Conservation (phyloP, 2,113 vertebrate genomes). For the Apeltes quadracus region DNA sequence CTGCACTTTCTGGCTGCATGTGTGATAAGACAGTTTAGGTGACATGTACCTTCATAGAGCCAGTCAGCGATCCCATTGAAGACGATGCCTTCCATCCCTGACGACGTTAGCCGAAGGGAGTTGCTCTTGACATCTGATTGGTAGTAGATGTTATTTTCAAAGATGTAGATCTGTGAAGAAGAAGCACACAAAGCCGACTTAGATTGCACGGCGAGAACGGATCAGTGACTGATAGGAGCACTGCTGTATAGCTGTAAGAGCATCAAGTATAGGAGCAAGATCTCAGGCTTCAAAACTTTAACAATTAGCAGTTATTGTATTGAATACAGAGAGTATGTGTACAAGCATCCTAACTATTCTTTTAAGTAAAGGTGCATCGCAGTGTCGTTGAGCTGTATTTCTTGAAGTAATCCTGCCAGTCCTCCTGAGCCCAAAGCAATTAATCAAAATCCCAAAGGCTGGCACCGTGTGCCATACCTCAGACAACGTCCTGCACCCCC, state of each 20-base stretch:
- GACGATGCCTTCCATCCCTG: constrained; percentile 92
- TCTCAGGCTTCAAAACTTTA: neutral
- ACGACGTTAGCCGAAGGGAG: constrained; percentile 93
- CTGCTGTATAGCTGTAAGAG: neutral
- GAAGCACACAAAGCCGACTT: constrained; percentile 8
- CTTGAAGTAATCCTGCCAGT: neutral
- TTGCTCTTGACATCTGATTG: constrained; percentile 93
- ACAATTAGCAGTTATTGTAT: constrained; percentile 9
- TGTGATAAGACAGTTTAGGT: neutral
- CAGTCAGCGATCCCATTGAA: constrained; percentile 98
- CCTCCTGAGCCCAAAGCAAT: neutral
- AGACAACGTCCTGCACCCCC: neutral
- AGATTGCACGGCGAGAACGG: neutral
- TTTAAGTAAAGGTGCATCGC: constrained; percentile 13
- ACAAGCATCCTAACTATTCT: neutral
- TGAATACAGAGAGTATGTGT: neutral
- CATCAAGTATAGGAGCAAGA: neutral
- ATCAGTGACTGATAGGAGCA: neutral
- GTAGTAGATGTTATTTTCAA: constrained; percentile 99
- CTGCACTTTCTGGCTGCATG: neutral
- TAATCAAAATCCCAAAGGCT: neutral
- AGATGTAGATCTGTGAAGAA: constrained; percentile 91
- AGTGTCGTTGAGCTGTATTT: constrained; percentile 1
- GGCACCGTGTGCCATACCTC: neutral
- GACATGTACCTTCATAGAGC: constrained; percentile 91